Conservation (phyloP, 2,113 vertebrate species). For the Platycercus adscitus region DNA sequence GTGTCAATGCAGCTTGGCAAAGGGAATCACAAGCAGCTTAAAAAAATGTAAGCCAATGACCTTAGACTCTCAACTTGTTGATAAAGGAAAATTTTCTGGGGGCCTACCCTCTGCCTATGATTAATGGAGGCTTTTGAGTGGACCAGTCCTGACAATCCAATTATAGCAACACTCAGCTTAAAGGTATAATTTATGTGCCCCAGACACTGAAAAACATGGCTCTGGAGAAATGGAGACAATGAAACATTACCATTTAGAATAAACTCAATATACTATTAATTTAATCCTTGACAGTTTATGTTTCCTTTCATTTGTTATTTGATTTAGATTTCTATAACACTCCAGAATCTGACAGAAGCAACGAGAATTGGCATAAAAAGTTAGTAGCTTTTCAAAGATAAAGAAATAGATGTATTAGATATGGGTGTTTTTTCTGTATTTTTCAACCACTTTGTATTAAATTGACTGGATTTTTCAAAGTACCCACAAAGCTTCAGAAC, state of each 20-base stretch:
- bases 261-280: neutral
- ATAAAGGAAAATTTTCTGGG: slow-evolving; percentile 24
- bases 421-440: neutral
- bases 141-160: slow-evolving; percentile 53
- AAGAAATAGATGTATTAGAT: neutral
- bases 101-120: neutral
- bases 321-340: neutral
- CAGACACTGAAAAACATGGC: slow-evolving; percentile 49
- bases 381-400: neutral
- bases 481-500: neutral
- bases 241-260: slow-evolving; percentile 18
- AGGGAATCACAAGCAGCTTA: slow-evolving; percentile 64
- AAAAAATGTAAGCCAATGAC: slow-evolving; percentile 62
- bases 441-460: neutral
- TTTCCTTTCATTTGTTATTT: neutral
- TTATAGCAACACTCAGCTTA: slow-evolving; percentile 51
- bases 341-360: neutral
- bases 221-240: slow-evolving; percentile 41
- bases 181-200: slow-evolving; percentile 45
- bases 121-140: slow-evolving; percentile 51
- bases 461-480: neutral
- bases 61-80: slow-evolving; percentile 56
- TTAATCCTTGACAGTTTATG: neutral
- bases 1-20: slow-evolving; percentile 65
- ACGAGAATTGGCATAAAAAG: neutral